Base-by-base conservation (phyloP, 2,797 vertebrate genomes). In the Chiloscyllium punctatum region DNA sequence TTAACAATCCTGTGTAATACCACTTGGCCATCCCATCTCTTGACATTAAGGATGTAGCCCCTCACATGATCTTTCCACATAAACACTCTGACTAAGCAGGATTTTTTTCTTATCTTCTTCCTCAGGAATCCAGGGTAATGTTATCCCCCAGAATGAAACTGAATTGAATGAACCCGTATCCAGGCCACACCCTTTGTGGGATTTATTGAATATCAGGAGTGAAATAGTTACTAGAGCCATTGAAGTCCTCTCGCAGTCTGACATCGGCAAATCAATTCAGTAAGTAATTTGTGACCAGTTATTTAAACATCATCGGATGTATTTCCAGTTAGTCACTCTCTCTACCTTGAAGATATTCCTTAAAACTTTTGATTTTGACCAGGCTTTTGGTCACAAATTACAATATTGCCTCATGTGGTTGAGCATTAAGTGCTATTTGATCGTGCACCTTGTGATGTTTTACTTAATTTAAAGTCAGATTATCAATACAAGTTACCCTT, bases 181-280 rank as follows among this genome's bases (percentile, higher is more conserved):
- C n/a, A 42, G n/a, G 90, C n/a, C 13, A 9, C 90, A 92, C 0
- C 18, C 62, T 25, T 23, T 21, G 25, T 69, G 62, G 90, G 90
- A 69, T 21, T 7, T 92, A 66, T 11, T 37, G 0, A 48, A 42
- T 4, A 42, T 92, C 3, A n/a, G 62, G 7, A 68, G 13, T 27
- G n/a, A 42, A 0, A 0, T 92, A 9, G 3, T 23, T 8, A 4
- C 0, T 3, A 2, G 4, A 25, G 66, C 62, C 42, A 0, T 92
- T 0, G n/a, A 3, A 11, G 5, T 25, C 0, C 42, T 92, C 25
- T 8, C n/a, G 9, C 7, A 92, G 66, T 69, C 90, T 69, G 66
- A 69, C 3, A 11, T 69, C 9, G 62, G n/a, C n/a, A 92, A 42
- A 69, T 11, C 90, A 68, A 37, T n/a, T 11, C 8, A 42, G 90